phyloP scores from a whole-genome alignment of 2,888 invertebrate species.

The Calameuta filiformis region DNA sequence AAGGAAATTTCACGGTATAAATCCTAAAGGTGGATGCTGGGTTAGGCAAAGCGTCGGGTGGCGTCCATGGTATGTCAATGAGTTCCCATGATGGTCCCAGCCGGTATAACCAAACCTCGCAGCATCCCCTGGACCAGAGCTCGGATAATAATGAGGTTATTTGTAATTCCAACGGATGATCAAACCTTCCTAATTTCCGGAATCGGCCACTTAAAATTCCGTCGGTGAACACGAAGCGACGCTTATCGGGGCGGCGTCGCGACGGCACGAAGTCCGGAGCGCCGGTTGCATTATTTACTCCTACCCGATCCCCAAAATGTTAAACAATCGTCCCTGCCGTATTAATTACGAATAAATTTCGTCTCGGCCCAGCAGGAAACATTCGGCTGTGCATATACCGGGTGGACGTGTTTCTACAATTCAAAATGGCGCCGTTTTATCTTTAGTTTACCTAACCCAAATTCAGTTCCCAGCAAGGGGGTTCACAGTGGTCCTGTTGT shows the following conservation, averaged over 20 bases:
- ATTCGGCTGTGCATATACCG: background rate
- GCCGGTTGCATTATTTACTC: too few relatives aligned
- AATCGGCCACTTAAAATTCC: constrained; percentile 49
- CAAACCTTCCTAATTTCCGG: constrained; percentile 60
- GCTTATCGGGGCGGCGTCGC: too few relatives aligned
- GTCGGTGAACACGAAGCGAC: constrained; percentile 21
- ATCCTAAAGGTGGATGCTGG: constrained; percentile 26
- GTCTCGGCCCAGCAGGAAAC: constrained; percentile 6
- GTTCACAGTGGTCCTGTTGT: too few relatives aligned
- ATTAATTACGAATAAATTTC: constrained; percentile 46
- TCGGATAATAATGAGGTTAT: constrained; percentile 48
- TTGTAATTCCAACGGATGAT: constrained; percentile 55
- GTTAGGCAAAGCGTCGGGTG: constrained; percentile 22
- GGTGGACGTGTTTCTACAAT: too few relatives aligned
- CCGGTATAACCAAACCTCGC: too few relatives aligned
- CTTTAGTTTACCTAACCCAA: too few relatives aligned
- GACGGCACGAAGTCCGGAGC: too few relatives aligned
- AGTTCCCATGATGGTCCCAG: too few relatives aligned
- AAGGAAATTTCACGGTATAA: constrained; percentile 39
- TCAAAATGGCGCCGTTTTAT: too few relatives aligned
- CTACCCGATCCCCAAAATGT: background rate
- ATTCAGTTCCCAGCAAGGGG: too few relatives aligned
- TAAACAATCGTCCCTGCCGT: constrained; percentile 21
- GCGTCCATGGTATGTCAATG: too few relatives aligned
- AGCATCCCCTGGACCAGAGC: background rate